phyloP scores from a whole-genome alignment of 2,113 vertebrate genomes.

The Dendrocopos noguchii region DNA sequence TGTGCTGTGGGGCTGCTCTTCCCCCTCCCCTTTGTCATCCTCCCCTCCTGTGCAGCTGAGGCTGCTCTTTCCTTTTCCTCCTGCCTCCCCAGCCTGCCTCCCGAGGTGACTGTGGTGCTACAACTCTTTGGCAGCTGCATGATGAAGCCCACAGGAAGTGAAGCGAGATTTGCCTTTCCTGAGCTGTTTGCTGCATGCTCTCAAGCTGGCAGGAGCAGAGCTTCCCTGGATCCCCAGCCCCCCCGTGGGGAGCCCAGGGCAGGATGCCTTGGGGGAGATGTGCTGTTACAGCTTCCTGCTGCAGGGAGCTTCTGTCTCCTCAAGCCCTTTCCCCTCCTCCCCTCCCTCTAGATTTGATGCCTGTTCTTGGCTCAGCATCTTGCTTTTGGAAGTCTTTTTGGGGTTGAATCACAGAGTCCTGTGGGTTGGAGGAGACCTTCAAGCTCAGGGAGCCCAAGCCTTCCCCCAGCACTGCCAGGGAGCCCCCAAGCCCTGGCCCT shows the following conservation, averaged over 20 bases:
- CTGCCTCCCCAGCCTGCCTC: not conserved
- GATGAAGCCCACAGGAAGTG: not conserved
- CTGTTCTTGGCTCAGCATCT: not conserved
- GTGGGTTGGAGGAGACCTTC: too few species aligned
- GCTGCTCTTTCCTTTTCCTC: not conserved
- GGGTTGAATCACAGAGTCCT: too few species aligned
- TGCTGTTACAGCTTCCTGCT: not conserved
- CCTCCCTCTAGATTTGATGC: not conserved
- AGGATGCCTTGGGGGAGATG: not conserved
- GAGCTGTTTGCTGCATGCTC: not conserved
- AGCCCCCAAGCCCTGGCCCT: too few species aligned
- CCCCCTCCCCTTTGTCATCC: not conserved
- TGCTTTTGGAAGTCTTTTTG: not conserved
- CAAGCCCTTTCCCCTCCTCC: not conserved
- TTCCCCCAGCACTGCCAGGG: too few species aligned
- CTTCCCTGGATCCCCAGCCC: not conserved
- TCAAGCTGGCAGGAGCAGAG: not conserved
- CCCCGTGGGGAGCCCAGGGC: rapidly evolving
- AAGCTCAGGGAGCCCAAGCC: too few species aligned
- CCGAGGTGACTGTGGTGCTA: not conserved
- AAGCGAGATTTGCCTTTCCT: not conserved
- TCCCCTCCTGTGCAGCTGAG: not conserved
- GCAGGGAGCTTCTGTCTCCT: not conserved
- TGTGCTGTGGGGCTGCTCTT: not conserved
- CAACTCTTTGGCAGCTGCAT: not conserved